Conservation (phyloP, 2,113 vertebrate genomes). For the Brevimyrus niger region DNA sequence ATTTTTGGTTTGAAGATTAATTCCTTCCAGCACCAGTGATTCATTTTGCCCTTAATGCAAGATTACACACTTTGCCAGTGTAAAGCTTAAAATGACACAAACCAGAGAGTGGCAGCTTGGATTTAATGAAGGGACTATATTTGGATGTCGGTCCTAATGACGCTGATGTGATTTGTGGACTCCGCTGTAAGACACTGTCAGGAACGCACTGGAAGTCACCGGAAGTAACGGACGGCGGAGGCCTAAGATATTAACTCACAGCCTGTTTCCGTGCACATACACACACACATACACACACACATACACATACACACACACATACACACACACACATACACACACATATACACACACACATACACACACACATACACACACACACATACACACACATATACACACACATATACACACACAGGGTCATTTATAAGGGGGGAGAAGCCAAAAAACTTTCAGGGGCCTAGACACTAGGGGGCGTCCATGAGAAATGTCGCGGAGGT, state of each 20-base stretch:
- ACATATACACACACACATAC: neutral
- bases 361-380: neutral
- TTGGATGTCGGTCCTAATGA: neutral
- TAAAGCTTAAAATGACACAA: neutral
- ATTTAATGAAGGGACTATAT: neutral
- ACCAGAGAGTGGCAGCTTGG: neutral
- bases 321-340: neutral
- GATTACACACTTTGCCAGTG: neutral
- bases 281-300: neutral
- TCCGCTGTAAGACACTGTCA: neutral
- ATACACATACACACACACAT: neutral
- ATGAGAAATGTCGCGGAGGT: neutral
- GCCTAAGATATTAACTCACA: neutral
- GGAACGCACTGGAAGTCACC: neutral
- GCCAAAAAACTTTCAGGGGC: neutral
- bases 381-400: too few relatives aligned
- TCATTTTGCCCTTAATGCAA: neutral
- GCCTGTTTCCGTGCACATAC: too few relatives aligned
- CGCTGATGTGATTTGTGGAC: neutral
- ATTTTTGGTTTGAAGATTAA: conserved; percentile 7
- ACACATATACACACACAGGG: neutral
- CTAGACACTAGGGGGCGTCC: neutral
- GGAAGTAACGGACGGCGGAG: neutral
- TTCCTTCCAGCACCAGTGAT: conserved; percentile 16
- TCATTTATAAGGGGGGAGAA: neutral